phyloP scores from a whole-genome alignment of 2,888 invertebrate species.

The Lycia hirtaria region DNA sequence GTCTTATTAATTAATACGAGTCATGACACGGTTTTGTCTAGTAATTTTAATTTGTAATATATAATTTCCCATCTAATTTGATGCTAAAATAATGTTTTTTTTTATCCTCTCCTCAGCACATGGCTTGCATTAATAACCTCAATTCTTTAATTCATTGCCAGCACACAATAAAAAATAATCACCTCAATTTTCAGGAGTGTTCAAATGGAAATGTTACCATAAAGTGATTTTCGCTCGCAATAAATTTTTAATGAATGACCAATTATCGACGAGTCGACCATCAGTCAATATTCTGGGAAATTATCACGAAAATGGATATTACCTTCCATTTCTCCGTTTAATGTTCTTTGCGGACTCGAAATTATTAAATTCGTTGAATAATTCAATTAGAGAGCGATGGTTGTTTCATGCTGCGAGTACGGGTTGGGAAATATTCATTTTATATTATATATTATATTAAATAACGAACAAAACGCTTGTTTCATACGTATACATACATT shows the following conservation, averaged over 20 bases:
- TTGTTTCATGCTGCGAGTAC: not conserved
- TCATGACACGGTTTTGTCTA: too few species aligned
- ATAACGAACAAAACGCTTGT: too few species aligned
- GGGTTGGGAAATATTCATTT: too few species aligned
- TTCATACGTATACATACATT: too few species aligned
- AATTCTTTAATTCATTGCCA: conserved; percentile 19
- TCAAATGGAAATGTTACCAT: conserved; percentile 36
- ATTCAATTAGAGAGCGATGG: not conserved
- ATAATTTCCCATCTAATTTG: too few species aligned
- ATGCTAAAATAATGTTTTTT: not conserved
- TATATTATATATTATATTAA: too few species aligned
- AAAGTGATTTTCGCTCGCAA: conserved; percentile 37
- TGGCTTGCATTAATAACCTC: conserved; percentile 20
- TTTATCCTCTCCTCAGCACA: conserved; percentile 1
- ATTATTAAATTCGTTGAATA: conserved; percentile 16
- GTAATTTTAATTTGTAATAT: too few species aligned
- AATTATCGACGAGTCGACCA: conserved; percentile 33
- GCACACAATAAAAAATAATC: conserved; percentile 34
- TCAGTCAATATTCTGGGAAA: conserved; percentile 29
- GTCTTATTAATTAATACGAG: too few species aligned
- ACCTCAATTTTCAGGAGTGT: conserved; percentile 32
- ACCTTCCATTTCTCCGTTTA: conserved; percentile 19
- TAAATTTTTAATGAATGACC: conserved; percentile 41
- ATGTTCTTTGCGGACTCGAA: conserved; percentile 16
- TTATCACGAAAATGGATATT: conserved; percentile 27